Conservation (phyloP, 2,888 invertebrate genomes). For the Caenorhabditis angaria region DNA sequence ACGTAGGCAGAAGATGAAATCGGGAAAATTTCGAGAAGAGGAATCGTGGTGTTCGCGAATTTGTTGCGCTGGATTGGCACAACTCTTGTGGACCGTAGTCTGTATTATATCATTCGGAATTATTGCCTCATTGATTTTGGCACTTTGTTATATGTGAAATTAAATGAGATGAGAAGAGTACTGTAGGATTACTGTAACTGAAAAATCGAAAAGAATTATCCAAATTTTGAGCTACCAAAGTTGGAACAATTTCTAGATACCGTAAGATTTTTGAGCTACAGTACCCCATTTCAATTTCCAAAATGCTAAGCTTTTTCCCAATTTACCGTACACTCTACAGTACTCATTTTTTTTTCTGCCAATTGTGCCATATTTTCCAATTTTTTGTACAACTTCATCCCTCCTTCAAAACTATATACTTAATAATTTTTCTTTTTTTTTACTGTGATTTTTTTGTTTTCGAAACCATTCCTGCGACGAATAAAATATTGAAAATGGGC, state of each 20-base stretch:
- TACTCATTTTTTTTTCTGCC: too few relatives aligned
- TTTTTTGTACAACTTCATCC: not conserved
- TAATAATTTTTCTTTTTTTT: not conserved
- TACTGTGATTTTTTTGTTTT: too few relatives aligned
- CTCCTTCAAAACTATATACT: not conserved
- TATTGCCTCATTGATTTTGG: conserved; percentile 50
- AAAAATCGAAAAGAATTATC: too few relatives aligned
- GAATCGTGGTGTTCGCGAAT: conserved; percentile 35
- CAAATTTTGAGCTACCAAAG: too few relatives aligned
- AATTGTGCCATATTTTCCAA: too few relatives aligned
- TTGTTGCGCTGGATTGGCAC: conserved; percentile 62
- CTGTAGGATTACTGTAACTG: too few relatives aligned
- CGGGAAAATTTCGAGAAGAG: not conserved
- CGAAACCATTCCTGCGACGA: not conserved
- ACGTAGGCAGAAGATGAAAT: conserved; percentile 23
- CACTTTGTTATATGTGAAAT: conserved; percentile 48
- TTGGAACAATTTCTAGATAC: too few relatives aligned
- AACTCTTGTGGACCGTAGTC: conserved; percentile 59
- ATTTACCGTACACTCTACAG: too few relatives aligned
- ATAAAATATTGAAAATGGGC: not conserved
- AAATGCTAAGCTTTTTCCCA: too few relatives aligned
- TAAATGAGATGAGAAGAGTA: too few relatives aligned
- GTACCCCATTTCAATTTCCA: too few relatives aligned
- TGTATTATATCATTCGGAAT: conserved; percentile 54
- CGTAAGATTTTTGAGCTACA: too few relatives aligned